Base-by-base conservation (phyloP, 1,140 invertebrate genomes). In the Zaprionus ghesquierei region DNA sequence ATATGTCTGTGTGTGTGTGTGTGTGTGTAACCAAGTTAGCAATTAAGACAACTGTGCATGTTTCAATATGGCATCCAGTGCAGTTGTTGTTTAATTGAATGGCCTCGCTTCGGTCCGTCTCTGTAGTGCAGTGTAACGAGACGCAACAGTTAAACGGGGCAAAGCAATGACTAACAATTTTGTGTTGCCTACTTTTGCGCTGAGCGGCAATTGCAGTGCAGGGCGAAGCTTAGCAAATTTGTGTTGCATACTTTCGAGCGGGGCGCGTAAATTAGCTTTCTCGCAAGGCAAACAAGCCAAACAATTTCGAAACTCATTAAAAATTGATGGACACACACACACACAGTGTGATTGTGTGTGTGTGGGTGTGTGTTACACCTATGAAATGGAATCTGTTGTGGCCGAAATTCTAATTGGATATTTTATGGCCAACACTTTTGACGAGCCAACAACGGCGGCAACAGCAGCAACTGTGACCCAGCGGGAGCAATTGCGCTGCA, bases 251-350 rank as follows among this genome's bases (percentile, higher is more conserved):
- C 50, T 73, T 73, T 62, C 54, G 6, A 6, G 66, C 41, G 20
- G 15, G 35, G 20, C 46, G 46, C 41, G 33, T 49, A 72, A 84
- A 70, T 85, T 69, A 85, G 73, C 63, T 73, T 35, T 62, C 15
- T 13, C 46, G 12, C 50, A 38, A 27, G 20, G 55, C 46, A 73
- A 73, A 69, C 35, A 63, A 44, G 35, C 71, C 66, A 73, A 89
- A 76, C 84, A 89, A 89, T 86, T 89, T 86, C 75, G 13, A 76
- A 90, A 81, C 85, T 89, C 86, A 89, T 89, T 89, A 85, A 89
- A 89, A 89, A 89, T 89, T 90, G 86, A 89, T 89, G 81, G 86
- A 78, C 82, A 69, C 50, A 41, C 56, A 78, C 82, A 69, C 50
- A 41, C 56, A 63, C 27, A 29, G 6, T 29, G 18, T 25, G 35